Evolutionary conservation across 2,797 vertebrate species (phyloP), one percentile per base, ranked within the genome.

Genomic region (Menidia menidia): DNA sequence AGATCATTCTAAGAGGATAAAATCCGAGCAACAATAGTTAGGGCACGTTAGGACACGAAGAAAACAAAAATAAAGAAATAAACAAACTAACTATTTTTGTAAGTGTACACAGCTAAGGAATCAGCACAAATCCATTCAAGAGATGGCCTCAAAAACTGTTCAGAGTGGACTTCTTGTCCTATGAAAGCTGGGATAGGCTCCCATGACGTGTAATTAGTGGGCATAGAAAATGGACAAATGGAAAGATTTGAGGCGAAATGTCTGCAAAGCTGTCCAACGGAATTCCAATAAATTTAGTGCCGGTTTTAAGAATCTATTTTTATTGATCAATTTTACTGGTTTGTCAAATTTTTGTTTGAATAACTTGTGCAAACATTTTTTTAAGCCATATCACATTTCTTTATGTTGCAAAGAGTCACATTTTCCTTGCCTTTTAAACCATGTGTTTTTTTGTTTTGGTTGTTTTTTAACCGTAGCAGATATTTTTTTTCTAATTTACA

Each of bases 1-100:
- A 73, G 84, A 80, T 89, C 80, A 68, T 64, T 77, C 73, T 87
- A 84, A 78, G 73, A 83, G 73, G 80, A 82, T 73, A 80, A 73
- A 73, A 70, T 66, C 69, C 86, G 59, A 54, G 80, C 82, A 85
- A 78, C 72, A 78, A 63, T 69, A 80, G 69, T 0, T 60, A 45
- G 54, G 54, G 64, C 32, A 18, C 53, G 48, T 67, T 30, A 31
- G 5, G 9, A 62, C 8, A 4, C 57, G 15, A 65, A 5, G 47
- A 57, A 52, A 41, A 14, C 35, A 51, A 39, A 39, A 5, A 39
- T 2, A 39, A 39, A 65, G 2, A 51, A 57, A 52, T 35, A 16
- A 41, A 51, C 25, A 25, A 25, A 25, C 25, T 25, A 25, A 25
- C 25, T 25, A 25, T 16, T 65, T 9, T 31, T 68, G n/a, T 61